Conservation (phyloP, 2,888 invertebrate species). For the Eretmocerus hayati region DNA sequence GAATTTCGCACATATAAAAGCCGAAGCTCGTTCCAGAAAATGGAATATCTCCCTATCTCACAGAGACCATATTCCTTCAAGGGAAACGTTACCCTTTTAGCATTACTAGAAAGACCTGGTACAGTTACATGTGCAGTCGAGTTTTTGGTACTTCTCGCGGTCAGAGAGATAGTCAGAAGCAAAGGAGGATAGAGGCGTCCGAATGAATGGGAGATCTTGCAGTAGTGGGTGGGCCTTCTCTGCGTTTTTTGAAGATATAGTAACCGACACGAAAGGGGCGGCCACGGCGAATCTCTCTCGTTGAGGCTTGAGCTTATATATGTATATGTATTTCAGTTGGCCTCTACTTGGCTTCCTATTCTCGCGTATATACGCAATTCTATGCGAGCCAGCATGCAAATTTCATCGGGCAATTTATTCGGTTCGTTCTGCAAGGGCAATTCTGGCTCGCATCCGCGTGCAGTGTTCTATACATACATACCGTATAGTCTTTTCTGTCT, state of each 20-base stretch:
- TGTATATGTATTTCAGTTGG: too few relatives aligned
- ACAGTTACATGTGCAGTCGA: too few relatives aligned
- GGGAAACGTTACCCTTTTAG: too few relatives aligned
- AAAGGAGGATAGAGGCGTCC: too few relatives aligned
- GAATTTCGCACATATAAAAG: too few relatives aligned
- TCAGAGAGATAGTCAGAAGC: slow-evolving; percentile 8
- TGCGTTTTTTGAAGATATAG: background rate
- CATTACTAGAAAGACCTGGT: too few relatives aligned
- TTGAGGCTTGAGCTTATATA: too few relatives aligned
- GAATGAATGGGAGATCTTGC: slow-evolving; percentile 17
- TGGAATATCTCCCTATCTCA: too few relatives aligned
- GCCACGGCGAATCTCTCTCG: slow-evolving; percentile 8
- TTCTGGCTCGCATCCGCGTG: slow-evolving; percentile 14
- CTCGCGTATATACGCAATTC: slow-evolving; percentile 7
- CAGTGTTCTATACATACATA: too few relatives aligned
- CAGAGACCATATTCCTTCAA: too few relatives aligned
- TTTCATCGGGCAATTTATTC: slow-evolving; percentile 25
- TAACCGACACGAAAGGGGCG: slow-evolving; percentile 22
- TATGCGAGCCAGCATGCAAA: slow-evolving; percentile 22
- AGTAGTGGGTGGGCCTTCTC: slow-evolving; percentile 11
- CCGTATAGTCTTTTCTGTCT: background rate
- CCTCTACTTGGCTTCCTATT: background rate
- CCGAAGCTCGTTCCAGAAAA: too few relatives aligned
- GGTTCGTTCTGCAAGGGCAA: slow-evolving; percentile 19
- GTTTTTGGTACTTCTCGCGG: too few relatives aligned